Conservation (phyloP, 2,113 vertebrate species). For the Festucalex cinctus region DNA sequence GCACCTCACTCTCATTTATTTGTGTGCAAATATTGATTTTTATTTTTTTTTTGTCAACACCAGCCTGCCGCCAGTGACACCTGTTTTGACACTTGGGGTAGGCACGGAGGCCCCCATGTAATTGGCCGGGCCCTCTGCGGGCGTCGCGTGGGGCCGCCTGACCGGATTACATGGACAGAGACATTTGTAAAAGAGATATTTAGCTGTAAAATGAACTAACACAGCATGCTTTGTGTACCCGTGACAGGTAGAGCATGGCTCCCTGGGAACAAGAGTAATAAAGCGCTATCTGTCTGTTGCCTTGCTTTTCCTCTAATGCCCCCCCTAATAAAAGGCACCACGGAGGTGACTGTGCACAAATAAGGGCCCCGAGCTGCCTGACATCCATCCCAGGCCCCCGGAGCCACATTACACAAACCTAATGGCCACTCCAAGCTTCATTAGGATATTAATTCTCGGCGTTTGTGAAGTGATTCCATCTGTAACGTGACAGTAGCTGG, state of each 20-base stretch:
- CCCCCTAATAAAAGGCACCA: conserved; percentile 93
- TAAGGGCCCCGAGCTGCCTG: conserved; percentile 88
- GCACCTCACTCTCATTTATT: background rate
- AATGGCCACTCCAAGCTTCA: conserved; percentile 92
- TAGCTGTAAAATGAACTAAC: conserved; percentile 69
- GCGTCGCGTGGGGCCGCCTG: background rate
- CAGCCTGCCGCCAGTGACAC: background rate
- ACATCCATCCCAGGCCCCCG: conserved; percentile 93
- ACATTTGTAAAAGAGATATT: conserved; percentile 68
- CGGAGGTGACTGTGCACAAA: conserved; percentile 94
- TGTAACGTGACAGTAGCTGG: conserved; percentile 88
- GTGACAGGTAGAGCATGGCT: conserved; percentile 88
- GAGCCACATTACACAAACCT: conserved; percentile 94
- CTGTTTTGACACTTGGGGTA: background rate
- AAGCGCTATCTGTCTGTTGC: conserved; percentile 84
- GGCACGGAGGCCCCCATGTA: background rate
- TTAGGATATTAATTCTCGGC: conserved; percentile 98
- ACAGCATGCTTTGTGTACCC: conserved; percentile 80
- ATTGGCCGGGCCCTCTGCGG: conserved; percentile 3
- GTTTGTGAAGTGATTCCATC: conserved; percentile 95
- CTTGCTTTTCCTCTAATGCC: conserved; percentile 85
- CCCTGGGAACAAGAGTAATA: conserved; percentile 93
- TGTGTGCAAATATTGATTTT: conserved; percentile 1
- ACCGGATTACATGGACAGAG: conserved; percentile 67
- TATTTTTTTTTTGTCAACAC: conserved; percentile 3